phyloP scores from a whole-genome alignment of 1,140 invertebrate genomes.

The Danaus melanippus region DNA sequence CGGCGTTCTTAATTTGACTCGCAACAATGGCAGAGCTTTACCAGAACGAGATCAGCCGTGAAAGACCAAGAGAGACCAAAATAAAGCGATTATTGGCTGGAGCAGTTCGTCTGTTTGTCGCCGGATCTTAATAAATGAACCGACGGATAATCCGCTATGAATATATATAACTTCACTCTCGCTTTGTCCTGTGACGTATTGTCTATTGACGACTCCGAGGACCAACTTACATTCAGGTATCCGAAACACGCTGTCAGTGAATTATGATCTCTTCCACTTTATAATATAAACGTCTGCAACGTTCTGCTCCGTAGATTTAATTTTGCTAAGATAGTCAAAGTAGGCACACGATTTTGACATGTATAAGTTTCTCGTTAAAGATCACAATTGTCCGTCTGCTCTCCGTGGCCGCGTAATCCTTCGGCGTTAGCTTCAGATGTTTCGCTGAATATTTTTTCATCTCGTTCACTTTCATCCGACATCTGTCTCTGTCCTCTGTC shows the following conservation, averaged over 20 bases:
- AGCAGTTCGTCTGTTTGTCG: slow-evolving; percentile 42
- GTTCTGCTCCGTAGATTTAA: slow-evolving; percentile 5
- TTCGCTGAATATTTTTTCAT: slow-evolving; percentile 43
- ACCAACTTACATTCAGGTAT: slow-evolving; percentile 16
- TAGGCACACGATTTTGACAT: slow-evolving; percentile 2
- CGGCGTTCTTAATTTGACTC: slow-evolving; percentile 43
- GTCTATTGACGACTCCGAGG: slow-evolving; percentile 50
- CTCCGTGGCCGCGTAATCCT: slow-evolving; percentile 33
- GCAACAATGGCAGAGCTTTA: slow-evolving; percentile 35
- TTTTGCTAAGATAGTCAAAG: slow-evolving; percentile 5
- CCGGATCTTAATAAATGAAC: slow-evolving; percentile 48
- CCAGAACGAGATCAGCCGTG: slow-evolving; percentile 53
- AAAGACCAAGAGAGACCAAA: slow-evolving; percentile 35
- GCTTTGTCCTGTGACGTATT: slow-evolving; percentile 58
- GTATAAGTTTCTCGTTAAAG: background rate
- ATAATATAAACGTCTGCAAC: background rate
- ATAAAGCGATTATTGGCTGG: slow-evolving; percentile 46
- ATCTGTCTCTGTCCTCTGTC: slow-evolving; percentile 52
- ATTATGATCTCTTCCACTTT: background rate
- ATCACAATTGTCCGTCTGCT: slow-evolving; percentile 1
- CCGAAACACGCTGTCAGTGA: background rate
- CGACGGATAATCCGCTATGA: slow-evolving; percentile 58
- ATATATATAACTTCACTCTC: slow-evolving; percentile 55
- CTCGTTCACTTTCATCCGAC: slow-evolving; percentile 45
- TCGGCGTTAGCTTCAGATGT: slow-evolving; percentile 62